phyloP scores from a whole-genome alignment of 2,797 vertebrate genomes.

The Gymnodraco acuticeps region DNA sequence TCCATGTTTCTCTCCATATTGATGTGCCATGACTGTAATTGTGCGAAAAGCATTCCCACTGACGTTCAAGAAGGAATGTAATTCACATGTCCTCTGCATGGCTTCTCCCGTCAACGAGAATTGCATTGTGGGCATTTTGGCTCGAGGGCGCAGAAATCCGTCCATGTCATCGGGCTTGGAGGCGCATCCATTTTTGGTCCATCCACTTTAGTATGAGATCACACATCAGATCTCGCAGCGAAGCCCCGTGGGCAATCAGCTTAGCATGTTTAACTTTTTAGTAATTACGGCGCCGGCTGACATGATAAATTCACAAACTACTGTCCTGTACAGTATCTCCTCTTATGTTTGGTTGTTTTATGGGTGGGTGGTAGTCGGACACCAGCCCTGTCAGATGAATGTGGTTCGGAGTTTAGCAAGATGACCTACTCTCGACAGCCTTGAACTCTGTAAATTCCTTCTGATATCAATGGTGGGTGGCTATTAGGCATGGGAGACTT shows the following conservation, averaged over 20 bases:
- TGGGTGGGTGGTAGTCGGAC: constrained; percentile 83
- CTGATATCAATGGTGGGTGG: constrained; percentile 86
- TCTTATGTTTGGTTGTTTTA: constrained; percentile 65
- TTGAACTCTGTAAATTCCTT: constrained; percentile 86
- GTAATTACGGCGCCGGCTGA: constrained; percentile 83
- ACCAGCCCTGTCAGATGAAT: constrained; percentile 85
- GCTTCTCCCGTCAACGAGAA: constrained; percentile 74
- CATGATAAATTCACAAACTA: constrained; percentile 82
- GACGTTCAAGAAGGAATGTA: constrained; percentile 74
- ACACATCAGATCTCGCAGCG: constrained; percentile 70
- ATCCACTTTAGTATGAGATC: constrained; percentile 81
- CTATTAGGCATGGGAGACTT: constrained; percentile 87
- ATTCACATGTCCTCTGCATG: constrained; percentile 79
- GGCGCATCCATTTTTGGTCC: constrained; percentile 83
- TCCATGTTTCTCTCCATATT: constrained; percentile 60
- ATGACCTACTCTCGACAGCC: constrained; percentile 85
- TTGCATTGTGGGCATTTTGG: constrained; percentile 85
- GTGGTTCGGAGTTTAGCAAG: constrained; percentile 80
- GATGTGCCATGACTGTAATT: constrained; percentile 80
- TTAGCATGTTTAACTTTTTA: constrained; percentile 86
- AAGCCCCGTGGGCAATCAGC: constrained; percentile 65
- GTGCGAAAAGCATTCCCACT: constrained; percentile 74
- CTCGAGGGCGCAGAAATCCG: constrained; percentile 80
- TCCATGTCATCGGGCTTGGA: constrained; percentile 83
- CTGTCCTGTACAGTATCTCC: constrained; percentile 67